Conservation (phyloP, 2,888 invertebrate genomes). For the Yponomeuta plumbellus region DNA sequence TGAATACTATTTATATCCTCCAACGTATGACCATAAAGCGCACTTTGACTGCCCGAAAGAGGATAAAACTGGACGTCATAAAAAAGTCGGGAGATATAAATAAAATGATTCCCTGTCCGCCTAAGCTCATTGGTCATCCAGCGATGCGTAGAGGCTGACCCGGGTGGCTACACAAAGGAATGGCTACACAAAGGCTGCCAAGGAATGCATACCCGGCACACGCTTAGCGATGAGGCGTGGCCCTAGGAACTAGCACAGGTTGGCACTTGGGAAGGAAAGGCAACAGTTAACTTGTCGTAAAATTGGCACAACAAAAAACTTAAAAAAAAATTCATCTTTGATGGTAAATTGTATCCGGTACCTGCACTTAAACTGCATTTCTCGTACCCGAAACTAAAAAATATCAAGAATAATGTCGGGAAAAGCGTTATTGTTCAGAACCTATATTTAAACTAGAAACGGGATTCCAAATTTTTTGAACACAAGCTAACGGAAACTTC, state of each 20-base stretch:
- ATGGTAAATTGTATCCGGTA: too few relatives aligned
- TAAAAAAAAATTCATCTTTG: too few relatives aligned
- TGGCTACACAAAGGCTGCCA: conserved; percentile 42
- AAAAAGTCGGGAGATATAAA: neutral
- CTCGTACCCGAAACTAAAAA: too few relatives aligned
- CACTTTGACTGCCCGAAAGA: neutral
- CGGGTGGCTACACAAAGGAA: conserved; percentile 17
- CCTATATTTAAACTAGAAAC: too few relatives aligned
- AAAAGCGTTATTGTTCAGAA: too few relatives aligned
- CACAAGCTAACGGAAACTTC: too few relatives aligned
- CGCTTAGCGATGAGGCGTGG: conserved; percentile 40
- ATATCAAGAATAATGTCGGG: too few relatives aligned
- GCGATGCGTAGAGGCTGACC: neutral
- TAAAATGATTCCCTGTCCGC: conserved; percentile 5
- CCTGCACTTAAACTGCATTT: too few relatives aligned
- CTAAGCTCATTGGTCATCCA: conserved; percentile 10
- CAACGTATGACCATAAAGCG: neutral
- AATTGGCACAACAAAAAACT: neutral
- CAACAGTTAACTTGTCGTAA: neutral
- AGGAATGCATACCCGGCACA: conserved; percentile 47
- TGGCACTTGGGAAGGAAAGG: conserved; percentile 22
- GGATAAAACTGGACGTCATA: neutral
- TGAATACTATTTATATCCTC: neutral
- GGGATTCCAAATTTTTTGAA: too few relatives aligned
- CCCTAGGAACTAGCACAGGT: conserved; percentile 35